Evolutionary conservation across 2,888 invertebrate species (phyloP), one percentile per base, ranked within the genome.

Genomic region (Callimorpha dominula): DNA sequence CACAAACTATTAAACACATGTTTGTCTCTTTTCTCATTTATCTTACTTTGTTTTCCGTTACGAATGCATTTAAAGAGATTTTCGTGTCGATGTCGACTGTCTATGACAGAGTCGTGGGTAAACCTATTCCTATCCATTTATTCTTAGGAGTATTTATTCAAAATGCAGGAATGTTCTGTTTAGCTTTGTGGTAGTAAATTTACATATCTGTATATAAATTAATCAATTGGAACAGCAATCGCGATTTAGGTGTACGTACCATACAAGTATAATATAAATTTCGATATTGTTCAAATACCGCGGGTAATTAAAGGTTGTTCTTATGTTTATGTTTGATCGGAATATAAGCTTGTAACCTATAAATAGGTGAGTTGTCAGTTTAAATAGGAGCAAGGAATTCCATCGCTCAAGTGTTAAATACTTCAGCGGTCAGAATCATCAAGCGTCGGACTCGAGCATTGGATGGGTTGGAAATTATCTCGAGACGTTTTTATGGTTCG

Each of bases 401-500:
- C 85, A 83, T 83, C 86, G 86, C 86, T 89, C 85, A 87, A 88
- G 91, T 91, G 91, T 90, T 91, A 91, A 92, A 92, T 91, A 89
- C 87, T 89, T 82, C 83, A 91, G 88, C 90, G 91, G 89, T 89
- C 90, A 88, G 90, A 87, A 89, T 88, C 81, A 88, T 85, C 84
- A 83, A 83, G 82, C 86, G 85, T 85, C 88, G 88, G 87, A 81
- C 85, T 84, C 85, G 85, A 88, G 88, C 89, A 90, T 91, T 89
- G 91, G 91, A 92, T 91, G 91, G 89, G 89, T 91, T 90, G 89
- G 91, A 93, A 95, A 93, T 95, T 93, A 95, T 95, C 94, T 94
- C 89, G 88, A 92, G 88, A 91, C 89, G 93, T 95, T 95, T 95
- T 95, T 95, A 94, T 94, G 93, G 94, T 91, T 91, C 90, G 92